phyloP scores from a whole-genome alignment of 2,113 vertebrate species.

The Psammodynastes pulverulentus region DNA sequence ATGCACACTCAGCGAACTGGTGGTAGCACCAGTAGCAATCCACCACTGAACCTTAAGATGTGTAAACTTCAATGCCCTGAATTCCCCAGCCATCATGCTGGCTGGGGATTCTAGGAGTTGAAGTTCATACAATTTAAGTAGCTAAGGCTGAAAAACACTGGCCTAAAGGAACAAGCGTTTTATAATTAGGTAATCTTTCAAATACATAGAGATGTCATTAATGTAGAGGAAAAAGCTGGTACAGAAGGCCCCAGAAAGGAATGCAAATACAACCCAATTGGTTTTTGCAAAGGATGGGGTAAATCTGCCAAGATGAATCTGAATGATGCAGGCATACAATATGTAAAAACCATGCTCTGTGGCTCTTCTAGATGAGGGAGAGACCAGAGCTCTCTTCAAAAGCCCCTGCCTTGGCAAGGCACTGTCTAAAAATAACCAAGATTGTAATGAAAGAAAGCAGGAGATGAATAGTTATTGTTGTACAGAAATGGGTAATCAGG shows the following conservation, averaged over 20 bases:
- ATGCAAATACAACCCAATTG: not conserved
- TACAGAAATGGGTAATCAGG: conserved; percentile 19
- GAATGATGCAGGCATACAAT: no score
- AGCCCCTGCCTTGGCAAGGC: not conserved
- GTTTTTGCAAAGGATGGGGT: no score
- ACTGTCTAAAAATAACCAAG: not conserved
- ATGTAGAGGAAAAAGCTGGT: not conserved
- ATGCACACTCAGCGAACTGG: no score
- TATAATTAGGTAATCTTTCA: not conserved
- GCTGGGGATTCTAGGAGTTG: not conserved
- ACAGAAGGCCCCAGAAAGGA: not conserved
- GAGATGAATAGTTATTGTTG: conserved; percentile 4
- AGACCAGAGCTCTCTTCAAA: not conserved
- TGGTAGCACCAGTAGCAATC: no score
- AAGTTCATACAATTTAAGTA: not conserved
- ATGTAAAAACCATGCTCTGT: not conserved
- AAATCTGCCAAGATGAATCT: not conserved
- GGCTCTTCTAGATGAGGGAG: not conserved
- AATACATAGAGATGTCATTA: not conserved
- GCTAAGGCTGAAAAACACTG: not conserved
- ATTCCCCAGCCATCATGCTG: not conserved
- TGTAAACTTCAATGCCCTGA: not conserved
- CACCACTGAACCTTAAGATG: not conserved
- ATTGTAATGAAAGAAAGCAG: not conserved
- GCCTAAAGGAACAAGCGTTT: not conserved